Percentiles rank a stretch among this genome's conserved stretches.
phyloP scores from a whole-genome alignment of 2,888 invertebrate genomes.

The Myopa tessellatipennis region DNA sequence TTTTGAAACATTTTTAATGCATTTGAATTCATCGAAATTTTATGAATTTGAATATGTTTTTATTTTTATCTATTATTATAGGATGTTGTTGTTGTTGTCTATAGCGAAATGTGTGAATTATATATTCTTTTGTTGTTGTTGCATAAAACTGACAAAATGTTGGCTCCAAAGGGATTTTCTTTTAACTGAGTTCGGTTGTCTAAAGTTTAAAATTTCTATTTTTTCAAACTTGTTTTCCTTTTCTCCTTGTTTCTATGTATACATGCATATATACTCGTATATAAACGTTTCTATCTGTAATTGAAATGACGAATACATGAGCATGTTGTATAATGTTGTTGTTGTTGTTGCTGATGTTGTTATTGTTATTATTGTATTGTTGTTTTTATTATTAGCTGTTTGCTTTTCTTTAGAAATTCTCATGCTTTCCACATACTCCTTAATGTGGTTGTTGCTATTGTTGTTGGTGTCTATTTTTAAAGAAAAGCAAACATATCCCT shows the following conservation, averaged over 20 bases:
- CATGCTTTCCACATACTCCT: slow-evolving; percentile 11
- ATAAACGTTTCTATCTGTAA: not conserved
- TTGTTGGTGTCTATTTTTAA: slow-evolving; percentile 20
- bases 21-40: slow-evolving; percentile 7
- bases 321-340: not conserved
- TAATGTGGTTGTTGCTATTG: slow-evolving; percentile 34
- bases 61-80: not conserved
- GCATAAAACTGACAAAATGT: slow-evolving; percentile 33
- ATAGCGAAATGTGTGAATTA: slow-evolving; percentile 38
- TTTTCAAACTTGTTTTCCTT: not conserved
- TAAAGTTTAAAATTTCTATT: slow-evolving; percentile 18
- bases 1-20: slow-evolving; percentile 2
- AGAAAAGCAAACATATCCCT: slow-evolving; percentile 59
- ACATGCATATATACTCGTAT: not conserved
- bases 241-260: not conserved
- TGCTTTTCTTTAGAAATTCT: slow-evolving; percentile 20
- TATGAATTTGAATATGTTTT: not conserved
- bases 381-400: slow-evolving; percentile 14
- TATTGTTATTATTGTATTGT: not conserved
- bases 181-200: slow-evolving; percentile 2
- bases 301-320: not conserved
- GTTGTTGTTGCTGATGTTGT: not conserved
- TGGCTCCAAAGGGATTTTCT: slow-evolving; percentile 40
- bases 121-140: slow-evolving; percentile 5
- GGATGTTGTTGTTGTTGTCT: slow-evolving; percentile 6